A percentile compares a stretch with the other conserved stretches of the same genome.
These are phyloP conservation scores for Meleagris gallopavo DNA, from an alignment of 2,113 vertebrate species.

Conservation along the genomic window DNA sequence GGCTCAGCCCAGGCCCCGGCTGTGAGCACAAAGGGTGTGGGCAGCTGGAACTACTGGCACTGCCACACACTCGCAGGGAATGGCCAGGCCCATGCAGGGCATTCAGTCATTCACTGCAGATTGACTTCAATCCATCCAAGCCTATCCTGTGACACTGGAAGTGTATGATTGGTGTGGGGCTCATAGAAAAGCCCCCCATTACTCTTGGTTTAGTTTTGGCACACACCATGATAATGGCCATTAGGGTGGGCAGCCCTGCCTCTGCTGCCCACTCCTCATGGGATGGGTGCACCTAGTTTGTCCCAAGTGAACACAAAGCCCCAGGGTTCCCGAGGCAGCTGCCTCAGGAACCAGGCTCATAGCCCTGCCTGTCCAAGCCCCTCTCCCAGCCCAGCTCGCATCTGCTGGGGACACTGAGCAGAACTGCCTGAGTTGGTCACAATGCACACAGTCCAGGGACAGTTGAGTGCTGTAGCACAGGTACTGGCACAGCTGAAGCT, in stretches of 20 bases:
- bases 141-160: background rate
- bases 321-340: background rate
- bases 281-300: background rate
- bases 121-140: background rate
- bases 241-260: background rate
- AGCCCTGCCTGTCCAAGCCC: background rate
- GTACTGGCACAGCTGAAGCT: background rate
- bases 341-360: background rate
- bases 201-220: background rate
- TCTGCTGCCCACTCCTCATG: background rate
- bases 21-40: background rate
- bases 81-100: background rate
- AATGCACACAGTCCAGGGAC: background rate
- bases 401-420: background rate
- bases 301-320: background rate
- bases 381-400: background rate
- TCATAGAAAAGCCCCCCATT: background rate
- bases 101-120: slow-evolving; percentile 1
- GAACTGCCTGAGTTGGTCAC: background rate
- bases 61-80: accelerated
- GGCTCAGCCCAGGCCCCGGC: accelerated
- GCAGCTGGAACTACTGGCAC: background rate
- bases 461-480: background rate
- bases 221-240: background rate
- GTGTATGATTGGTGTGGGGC: accelerated